phyloP scores from a whole-genome alignment of 2,113 vertebrate genomes.

The Salvator merianae region DNA sequence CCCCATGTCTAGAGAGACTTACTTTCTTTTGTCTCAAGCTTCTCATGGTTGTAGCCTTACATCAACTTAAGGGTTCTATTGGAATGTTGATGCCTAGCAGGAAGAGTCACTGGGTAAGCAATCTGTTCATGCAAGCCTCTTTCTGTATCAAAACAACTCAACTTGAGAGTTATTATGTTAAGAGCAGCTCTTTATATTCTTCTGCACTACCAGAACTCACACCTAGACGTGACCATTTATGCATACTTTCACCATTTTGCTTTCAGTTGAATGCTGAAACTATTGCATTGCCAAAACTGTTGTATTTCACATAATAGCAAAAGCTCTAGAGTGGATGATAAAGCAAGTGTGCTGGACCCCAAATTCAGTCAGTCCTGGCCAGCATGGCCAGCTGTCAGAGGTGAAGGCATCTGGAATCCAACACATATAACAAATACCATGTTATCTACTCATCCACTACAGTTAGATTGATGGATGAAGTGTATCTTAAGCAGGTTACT shows the following conservation, averaged over 20 bases:
- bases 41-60: constrained; percentile 57
- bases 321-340: neutral
- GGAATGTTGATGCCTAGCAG: neutral
- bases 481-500: neutral
- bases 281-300: neutral
- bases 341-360: too few species aligned
- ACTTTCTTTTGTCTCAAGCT: constrained; percentile 42
- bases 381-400: too few species aligned
- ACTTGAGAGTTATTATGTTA: fast-evolving
- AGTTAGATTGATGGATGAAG: neutral
- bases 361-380: too few species aligned
- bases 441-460: too few species aligned
- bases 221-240: neutral
- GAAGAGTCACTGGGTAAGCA: constrained; percentile 19
- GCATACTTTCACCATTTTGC: neutral
- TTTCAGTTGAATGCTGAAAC: neutral
- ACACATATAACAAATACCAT: too few species aligned
- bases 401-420: too few species aligned
- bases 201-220: neutral
- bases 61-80: neutral
- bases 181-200: neutral
- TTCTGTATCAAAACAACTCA: neutral
- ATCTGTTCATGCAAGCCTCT: fast-evolving
- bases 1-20: neutral
- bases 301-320: neutral